A percentile compares a stretch with the other conserved stretches of the same genome.
Evolutionary conservation across 2,113 vertebrate species (phyloP).

Genomic region (Sprattus sprattus): DNA sequence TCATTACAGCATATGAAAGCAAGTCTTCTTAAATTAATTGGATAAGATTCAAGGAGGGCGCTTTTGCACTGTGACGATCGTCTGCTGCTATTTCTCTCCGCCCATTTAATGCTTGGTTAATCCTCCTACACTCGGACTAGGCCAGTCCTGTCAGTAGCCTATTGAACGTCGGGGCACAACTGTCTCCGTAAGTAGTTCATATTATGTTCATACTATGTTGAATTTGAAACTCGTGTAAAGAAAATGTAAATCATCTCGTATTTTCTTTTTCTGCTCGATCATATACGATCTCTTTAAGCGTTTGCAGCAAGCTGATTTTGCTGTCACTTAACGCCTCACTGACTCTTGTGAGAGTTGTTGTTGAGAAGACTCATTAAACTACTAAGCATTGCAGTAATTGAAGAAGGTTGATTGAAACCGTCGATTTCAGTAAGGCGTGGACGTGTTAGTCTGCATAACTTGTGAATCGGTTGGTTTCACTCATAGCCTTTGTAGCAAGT

Average conservation of each 20-base stretch:
- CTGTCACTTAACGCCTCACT: neutral
- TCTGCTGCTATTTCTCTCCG: constrained; percentile 9
- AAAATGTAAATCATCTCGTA: neutral
- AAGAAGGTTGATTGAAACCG: neutral
- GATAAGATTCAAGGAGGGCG: neutral
- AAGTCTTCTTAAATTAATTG: neutral
- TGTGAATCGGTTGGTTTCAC: constrained; percentile 16
- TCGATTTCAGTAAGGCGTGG: neutral
- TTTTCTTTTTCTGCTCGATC: neutral
- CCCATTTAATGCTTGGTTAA: constrained; percentile 21
- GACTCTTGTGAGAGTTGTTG: neutral
- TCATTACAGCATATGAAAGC: neutral
- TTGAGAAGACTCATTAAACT: neutral
- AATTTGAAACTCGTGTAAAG: neutral
- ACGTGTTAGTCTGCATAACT: neutral
- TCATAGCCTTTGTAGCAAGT: neutral
- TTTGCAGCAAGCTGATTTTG: neutral
- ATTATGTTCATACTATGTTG: neutral
- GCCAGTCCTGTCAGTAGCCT: neutral
- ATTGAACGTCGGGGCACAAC: neutral
- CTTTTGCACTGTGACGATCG: neutral
- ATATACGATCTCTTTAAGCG: neutral
- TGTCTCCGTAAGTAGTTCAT: neutral
- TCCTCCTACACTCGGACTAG: neutral
- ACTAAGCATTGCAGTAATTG: neutral